Base-by-base conservation (phyloP, 1,140 invertebrate species). In the Euwallacea similis region DNA sequence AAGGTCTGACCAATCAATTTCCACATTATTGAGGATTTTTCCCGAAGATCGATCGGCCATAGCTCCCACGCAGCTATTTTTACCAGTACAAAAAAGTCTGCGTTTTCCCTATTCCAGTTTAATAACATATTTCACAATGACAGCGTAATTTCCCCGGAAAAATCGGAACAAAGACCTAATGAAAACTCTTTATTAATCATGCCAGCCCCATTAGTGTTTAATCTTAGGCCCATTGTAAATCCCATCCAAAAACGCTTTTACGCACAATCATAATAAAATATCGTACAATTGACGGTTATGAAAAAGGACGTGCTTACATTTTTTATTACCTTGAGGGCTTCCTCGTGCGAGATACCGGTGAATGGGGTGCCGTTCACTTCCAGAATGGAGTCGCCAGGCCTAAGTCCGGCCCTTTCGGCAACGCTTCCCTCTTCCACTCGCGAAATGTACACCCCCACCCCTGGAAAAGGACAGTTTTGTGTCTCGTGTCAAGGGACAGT, bases 331-430 rank as follows among this genome's bases (percentile, higher is more conserved):
- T 94, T 94, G 72, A 94, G 86, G 59, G 93, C 93, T 82, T 94
- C 92, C 79, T 93, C 91, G 80, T 94, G 93, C 71, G 91, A 91
- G 75, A 94, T 93, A 72, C 88, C 90, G 42, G 90, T 91, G 82
- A 95, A 95, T 69, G 92, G 92, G 64, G 91, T 94, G 58, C 92
- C 92, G 82, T 95, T 95, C 71, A 94, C 93, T 83, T 94, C 91
- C 74, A 95, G 85, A 79, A 95, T 94, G 78, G 93, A 93, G 85
- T 96, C 93, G 71, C 93, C 93, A 71, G 92, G 91, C 77, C 91
- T 87, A 63, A 95, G 84, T 73, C 93, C 93, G 74, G 90, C 90
- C 71, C 91, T 86, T 81, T 94, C 92, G 62, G 93, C 93, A 67
- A 94, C 89, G 76, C 92, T 94, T 66, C 91, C 91, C 79, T 93